Base-by-base conservation (phyloP, 1,140 invertebrate species). In the Goniozus legneri region DNA sequence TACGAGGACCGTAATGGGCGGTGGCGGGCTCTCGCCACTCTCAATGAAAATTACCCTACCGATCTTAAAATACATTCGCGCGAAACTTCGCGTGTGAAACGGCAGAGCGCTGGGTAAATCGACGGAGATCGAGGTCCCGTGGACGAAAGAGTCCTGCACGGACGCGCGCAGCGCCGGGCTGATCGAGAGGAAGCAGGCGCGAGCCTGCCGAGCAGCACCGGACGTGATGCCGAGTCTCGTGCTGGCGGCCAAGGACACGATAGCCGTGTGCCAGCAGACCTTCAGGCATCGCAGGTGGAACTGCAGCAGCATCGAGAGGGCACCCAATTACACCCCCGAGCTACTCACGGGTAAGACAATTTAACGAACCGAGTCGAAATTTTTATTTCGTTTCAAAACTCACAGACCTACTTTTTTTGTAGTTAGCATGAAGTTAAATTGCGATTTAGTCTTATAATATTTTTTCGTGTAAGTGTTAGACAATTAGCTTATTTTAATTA, bases 281-380 rank as follows among this genome's bases (percentile, higher is more conserved):
- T 89, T 91, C 64, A 71, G 77, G 7, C 79, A 86, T 54, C 79
- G 88, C 38, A 77, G 89, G 37, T 93, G 91, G 91, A 92, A 93
- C 70, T 93, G 91, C 70, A 89, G 87, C 35, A 86, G 87, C 33
- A 81, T 91, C 37, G 77, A 81, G 10, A 74, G 77, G 6, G 87
- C 87, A 0, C 89, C 89, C 0, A 78, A 79, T 54, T 83, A 84
- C 44, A 81, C 83, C 1, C 82, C 85, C 18, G 90, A 92, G 66
- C 75, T 92, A 43, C 79, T 87, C 3, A 82, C 84, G 77, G 89
- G 89, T n/a, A n/a, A n/a, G n/a, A n/a, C n/a, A n/a, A n/a, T n/a
- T n/a, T n/a, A n/a, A n/a, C n/a, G n/a, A n/a, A n/a, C n/a, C n/a
- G n/a, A n/a, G n/a, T n/a, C n/a, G n/a, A n/a, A n/a, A n/a, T n/a